Percentiles rank a stretch among this genome's conserved stretches.
Conservation (phyloP, 2,888 invertebrate genomes). For the Strigamia maritima region DNA sequence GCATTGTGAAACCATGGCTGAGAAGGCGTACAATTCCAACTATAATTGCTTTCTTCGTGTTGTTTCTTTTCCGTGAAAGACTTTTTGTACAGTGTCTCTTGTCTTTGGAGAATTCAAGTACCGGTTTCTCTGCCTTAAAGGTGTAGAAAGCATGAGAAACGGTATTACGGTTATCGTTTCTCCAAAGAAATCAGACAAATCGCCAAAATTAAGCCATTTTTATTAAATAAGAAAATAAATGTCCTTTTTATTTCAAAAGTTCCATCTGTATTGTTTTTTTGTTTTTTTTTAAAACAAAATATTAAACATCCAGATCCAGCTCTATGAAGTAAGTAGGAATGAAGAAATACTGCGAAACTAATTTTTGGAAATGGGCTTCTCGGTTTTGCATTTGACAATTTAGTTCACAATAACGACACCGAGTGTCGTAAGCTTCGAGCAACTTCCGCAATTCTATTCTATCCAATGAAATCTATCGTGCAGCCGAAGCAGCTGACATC, state of each 20-base stretch:
- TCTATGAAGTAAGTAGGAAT: too few relatives aligned
- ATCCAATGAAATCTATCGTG: too few relatives aligned
- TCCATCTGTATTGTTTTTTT: background rate
- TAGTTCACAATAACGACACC: too few relatives aligned
- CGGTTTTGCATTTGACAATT: too few relatives aligned
- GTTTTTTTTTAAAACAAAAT: too few relatives aligned
- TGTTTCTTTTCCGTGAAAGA: conserved; percentile 22
- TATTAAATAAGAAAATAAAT: conserved; percentile 42
- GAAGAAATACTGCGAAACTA: too few relatives aligned
- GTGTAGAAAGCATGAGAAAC: conserved; percentile 9
- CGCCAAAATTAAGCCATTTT: conserved; percentile 41
- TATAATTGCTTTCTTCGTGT: conserved; percentile 21
- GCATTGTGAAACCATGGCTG: conserved; percentile 31
- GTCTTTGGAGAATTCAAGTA: conserved; percentile 38
- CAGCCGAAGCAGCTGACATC: too few relatives aligned
- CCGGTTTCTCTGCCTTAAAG: conserved; percentile 4
- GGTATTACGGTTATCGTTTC: conserved; percentile 1
- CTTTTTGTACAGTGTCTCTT: conserved; percentile 39
- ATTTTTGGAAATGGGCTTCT: too few relatives aligned
- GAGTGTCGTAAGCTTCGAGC: too few relatives aligned
- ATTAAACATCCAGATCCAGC: too few relatives aligned
- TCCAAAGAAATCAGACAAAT: conserved; percentile 41
- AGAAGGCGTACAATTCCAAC: conserved; percentile 29
- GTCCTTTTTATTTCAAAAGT: conserved; percentile 40
- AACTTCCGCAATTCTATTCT: too few relatives aligned